Base-by-base conservation (phyloP, 1,140 invertebrate genomes). In the Bombus confusus region DNA sequence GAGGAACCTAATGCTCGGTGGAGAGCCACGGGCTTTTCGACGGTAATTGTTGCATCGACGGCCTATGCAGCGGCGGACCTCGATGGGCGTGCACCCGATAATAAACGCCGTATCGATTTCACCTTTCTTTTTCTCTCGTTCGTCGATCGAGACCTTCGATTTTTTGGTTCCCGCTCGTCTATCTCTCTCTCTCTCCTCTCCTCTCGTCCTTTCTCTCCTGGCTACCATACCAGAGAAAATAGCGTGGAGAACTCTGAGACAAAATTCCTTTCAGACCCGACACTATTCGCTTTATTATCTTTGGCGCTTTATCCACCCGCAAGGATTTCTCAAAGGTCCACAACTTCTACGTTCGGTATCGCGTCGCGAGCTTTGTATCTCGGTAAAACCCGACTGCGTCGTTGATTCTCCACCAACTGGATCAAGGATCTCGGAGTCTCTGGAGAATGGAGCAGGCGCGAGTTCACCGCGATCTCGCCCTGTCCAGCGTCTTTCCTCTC, bases 71-170 rank as follows among this genome's bases (percentile, higher is more conserved):
- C 15, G 22, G n/a, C 31, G n/a, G 37, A 31, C 22, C 74, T n/a
- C 47, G 75, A 41, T 79, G 83, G 83, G 77, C 83, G 83, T 84
- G 76, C 52, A 47, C 57, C 83, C 83, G 83, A 85, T 85, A 72
- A 85, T 62, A 72, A 79, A 72, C 83, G n/a, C 25, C 22, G 37
- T 62, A 80, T 85, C 83, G 77, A 80, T 88, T 75, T 69, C 41
- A 2, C 62, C n/a, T 64, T 80, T 80, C 78, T 76, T 88, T 86
- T 88, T 86, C 79, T 39, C 88, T 39, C 52, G 57, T 25, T 75
- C n/a, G 10, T 3, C 22, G 18, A 57, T 37, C n/a, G 6, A 8
- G 12, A 37, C 47, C 18, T 47, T 75, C 22, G 31, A 25, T 52
- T 34, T 52, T 75, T 75, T 57, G 15, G 10, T 3, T 69, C 28